A percentile compares a stretch with the other conserved stretches of the same genome.
phyloP scores from a whole-genome alignment of 2,888 invertebrate species.

The Aphodius sticticus region DNA sequence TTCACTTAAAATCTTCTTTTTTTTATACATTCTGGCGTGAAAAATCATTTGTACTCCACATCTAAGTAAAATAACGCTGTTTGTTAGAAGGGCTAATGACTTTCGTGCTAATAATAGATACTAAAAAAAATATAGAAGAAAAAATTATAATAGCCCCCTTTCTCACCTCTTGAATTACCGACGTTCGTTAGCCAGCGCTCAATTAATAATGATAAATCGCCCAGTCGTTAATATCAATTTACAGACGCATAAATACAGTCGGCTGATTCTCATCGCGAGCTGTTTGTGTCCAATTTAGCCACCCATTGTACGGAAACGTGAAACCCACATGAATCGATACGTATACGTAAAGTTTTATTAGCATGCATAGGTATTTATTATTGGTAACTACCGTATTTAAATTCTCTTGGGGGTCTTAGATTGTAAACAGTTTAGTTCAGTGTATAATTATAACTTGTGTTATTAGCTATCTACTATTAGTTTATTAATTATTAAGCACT shows the following conservation, averaged over 20 bases:
- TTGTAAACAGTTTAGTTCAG: not conserved
- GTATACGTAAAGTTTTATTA: not conserved
- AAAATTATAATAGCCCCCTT: not conserved
- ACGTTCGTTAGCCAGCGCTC: not conserved
- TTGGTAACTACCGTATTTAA: not conserved
- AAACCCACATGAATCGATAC: not conserved
- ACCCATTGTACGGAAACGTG: not conserved
- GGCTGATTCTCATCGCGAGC: not conserved
- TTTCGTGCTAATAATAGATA: not conserved
- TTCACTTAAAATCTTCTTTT: too few relatives aligned
- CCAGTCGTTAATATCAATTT: not conserved
- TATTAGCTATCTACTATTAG: not conserved
- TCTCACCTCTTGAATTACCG: not conserved
- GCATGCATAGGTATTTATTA: not conserved
- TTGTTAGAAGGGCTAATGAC: not conserved
- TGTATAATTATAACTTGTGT: not conserved
- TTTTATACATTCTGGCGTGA: too few relatives aligned
- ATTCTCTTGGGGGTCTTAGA: not conserved
- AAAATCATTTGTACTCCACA: too few relatives aligned
- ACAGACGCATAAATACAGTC: not conserved
- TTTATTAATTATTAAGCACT: not conserved
- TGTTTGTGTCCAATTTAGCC: not conserved
- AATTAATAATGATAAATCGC: conserved; percentile 4
- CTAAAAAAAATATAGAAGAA: not conserved
- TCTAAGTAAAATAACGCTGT: not conserved